These are phyloP conservation scores for Prionace glauca DNA, from an alignment of 2,797 vertebrate species.

Conservation along the genomic window DNA sequence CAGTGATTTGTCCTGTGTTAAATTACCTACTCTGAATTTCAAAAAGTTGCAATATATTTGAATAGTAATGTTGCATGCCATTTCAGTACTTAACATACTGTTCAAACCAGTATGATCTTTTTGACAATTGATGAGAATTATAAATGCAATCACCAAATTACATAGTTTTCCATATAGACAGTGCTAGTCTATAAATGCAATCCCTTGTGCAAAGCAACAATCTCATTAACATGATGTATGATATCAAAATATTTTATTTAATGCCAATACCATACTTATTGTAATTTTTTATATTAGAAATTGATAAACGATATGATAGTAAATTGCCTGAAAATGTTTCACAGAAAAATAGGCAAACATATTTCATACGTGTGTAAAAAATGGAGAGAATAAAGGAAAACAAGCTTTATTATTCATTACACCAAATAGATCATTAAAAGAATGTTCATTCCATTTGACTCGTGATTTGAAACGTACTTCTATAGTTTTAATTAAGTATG, in stretches of 20 bases:
- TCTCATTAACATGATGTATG: background rate
- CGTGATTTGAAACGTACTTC: constrained; percentile 10
- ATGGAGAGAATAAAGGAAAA: background rate
- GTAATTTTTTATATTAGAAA: background rate
- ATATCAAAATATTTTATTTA: background rate
- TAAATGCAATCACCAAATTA: background rate
- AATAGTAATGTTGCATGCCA: background rate
- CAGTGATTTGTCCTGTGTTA: background rate
- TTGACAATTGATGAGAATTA: background rate
- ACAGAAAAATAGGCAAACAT: constrained; percentile 20
- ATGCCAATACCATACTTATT: background rate
- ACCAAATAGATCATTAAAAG: constrained; percentile 22
- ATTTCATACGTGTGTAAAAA: constrained; percentile 1
- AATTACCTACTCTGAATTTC: background rate
- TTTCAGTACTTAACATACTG: background rate
- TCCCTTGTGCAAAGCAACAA: background rate
- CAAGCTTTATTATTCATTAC: constrained; percentile 11
- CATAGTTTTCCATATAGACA: background rate
- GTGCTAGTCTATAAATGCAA: background rate
- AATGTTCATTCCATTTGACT: constrained; percentile 24
- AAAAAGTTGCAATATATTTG: background rate
- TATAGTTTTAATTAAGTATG: background rate
- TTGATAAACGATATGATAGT: background rate
- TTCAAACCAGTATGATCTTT: background rate
- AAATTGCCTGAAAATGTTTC: constrained; percentile 1